These are phyloP conservation scores for Drosophila yooni DNA, from an alignment of 2,888 invertebrate genomes.

Conservation along the genomic window DNA sequence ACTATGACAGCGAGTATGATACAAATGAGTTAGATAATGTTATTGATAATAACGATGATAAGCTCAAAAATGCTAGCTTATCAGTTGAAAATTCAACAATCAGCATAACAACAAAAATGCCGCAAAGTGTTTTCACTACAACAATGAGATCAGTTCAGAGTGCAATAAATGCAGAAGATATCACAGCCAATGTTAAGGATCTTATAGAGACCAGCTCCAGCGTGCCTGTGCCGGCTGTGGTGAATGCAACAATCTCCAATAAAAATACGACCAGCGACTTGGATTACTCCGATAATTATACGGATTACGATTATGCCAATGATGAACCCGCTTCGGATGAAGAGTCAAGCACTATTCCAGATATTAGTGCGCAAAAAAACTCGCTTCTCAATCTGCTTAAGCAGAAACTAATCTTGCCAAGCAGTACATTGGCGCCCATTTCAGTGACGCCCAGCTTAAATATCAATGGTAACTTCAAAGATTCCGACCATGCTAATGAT, in stretches of 20 bases:
- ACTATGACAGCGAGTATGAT: slow-evolving; percentile 55
- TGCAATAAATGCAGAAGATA: background rate
- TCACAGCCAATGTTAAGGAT: slow-evolving; percentile 16
- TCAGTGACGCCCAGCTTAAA: background rate
- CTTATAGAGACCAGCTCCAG: slow-evolving; percentile 38
- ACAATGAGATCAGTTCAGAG: slow-evolving; percentile 4
- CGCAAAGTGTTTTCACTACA: background rate
- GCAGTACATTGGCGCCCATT: background rate
- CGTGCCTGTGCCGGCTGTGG: slow-evolving; percentile 30
- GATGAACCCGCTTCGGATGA: slow-evolving; percentile 47
- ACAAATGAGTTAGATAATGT: slow-evolving; percentile 40
- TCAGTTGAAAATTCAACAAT: background rate
- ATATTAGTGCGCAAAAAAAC: slow-evolving; percentile 37
- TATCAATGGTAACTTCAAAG: background rate
- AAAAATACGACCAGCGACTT: background rate
- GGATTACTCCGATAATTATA: slow-evolving; percentile 47
- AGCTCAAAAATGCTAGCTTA: background rate
- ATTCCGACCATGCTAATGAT: slow-evolving; percentile 43
- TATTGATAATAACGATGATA: background rate
- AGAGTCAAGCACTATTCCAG: background rate
- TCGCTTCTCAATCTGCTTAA: slow-evolving; percentile 47
- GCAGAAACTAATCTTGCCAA: slow-evolving; percentile 11
- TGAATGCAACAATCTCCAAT: slow-evolving; percentile 15
- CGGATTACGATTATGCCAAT: slow-evolving; percentile 58
- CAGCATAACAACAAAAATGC: background rate